phyloP scores from a whole-genome alignment of 2,113 vertebrate species.

The Malaclemys terrapin region DNA sequence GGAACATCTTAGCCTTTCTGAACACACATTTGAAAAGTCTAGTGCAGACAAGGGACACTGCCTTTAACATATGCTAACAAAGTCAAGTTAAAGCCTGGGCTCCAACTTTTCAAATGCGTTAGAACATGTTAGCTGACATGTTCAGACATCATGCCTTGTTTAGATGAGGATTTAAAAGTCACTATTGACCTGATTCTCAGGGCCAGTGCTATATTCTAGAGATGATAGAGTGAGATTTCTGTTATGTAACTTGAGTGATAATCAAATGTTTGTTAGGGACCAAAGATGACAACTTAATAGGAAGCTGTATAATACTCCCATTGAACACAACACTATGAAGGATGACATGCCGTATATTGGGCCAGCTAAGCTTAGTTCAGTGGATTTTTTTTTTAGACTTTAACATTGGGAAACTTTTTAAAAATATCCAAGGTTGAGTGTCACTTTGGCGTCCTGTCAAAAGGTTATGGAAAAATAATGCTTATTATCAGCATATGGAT shows the following conservation, averaged over 20 bases:
- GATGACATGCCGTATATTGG: background rate
- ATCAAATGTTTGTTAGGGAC: background rate
- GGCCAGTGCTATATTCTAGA: background rate
- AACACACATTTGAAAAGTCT: background rate
- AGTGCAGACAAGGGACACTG: background rate
- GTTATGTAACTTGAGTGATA: background rate
- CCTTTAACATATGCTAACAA: background rate
- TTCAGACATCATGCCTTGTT: background rate
- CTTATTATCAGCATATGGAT: background rate
- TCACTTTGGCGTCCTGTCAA: background rate
- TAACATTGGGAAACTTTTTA: background rate
- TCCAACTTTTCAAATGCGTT: background rate
- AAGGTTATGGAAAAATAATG: background rate
- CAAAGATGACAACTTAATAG: background rate
- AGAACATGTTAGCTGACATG: background rate
- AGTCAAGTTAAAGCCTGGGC: background rate
- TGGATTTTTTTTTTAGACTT: background rate
- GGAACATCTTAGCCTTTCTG: background rate
- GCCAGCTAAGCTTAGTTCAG: no score
- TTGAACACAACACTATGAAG: background rate
- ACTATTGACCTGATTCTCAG: background rate
- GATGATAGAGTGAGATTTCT: background rate
- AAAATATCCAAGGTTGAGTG: background rate
- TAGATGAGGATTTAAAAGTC: background rate
- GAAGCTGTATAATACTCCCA: background rate